These are phyloP conservation scores for Aptenodytes patagonicus DNA, from an alignment of 2,113 vertebrate species.

Conservation along the genomic window DNA sequence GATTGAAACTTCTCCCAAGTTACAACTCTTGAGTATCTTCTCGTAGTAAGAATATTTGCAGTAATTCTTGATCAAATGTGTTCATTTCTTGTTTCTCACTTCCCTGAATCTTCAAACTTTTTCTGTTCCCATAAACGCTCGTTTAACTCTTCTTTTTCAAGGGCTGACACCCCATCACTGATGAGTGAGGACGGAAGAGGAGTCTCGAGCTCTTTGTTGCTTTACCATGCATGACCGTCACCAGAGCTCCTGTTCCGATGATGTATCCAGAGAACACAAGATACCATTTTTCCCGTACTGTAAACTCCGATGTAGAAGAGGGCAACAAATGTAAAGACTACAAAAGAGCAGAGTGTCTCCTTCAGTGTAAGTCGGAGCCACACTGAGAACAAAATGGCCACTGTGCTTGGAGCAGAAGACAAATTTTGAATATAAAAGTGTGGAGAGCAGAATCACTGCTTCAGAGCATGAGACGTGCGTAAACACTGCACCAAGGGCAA, in stretches of 20 bases:
- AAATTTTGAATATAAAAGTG: not conserved
- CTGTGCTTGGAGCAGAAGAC: too few species aligned
- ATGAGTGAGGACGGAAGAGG: not conserved
- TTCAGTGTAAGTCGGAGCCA: not conserved
- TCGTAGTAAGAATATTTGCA: not conserved
- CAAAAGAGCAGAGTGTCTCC: not conserved
- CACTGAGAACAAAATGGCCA: not conserved
- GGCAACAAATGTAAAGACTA: not conserved
- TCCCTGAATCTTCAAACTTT: not conserved
- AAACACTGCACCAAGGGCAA: not conserved
- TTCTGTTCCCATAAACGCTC: not conserved
- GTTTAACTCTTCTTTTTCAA: not conserved
- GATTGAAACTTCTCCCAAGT: not conserved
- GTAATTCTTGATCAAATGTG: too few species aligned
- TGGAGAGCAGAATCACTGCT: not conserved
- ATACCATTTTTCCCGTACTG: not conserved
- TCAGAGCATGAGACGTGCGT: not conserved
- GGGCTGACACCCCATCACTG: not conserved
- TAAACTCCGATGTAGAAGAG: not conserved
- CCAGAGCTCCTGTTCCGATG: not conserved
- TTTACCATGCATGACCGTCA: not conserved
- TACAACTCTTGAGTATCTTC: not conserved
- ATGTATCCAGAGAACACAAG: too few species aligned
- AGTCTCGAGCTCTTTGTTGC: not conserved
- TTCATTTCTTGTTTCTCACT: not conserved